Base-by-base conservation (phyloP, 92 coral and sea anemone genomes). In the Bergia puertoricense region DNA sequence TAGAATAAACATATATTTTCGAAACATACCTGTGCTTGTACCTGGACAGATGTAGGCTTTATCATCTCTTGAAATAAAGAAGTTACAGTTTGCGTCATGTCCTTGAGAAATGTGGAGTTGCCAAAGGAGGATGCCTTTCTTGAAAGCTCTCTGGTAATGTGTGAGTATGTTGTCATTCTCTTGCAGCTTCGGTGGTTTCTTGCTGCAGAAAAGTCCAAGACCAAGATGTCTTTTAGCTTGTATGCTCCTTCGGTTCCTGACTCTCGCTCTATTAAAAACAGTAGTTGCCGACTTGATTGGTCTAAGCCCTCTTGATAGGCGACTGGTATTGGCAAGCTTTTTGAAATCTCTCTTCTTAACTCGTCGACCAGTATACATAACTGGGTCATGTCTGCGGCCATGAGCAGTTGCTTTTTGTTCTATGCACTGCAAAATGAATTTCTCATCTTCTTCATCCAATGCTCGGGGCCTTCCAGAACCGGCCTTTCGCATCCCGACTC, bases 41-140 rank as follows among this genome's bases (percentile, higher is more conserved):
- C 79, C 89, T 37, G 89, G 85, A 16, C 85, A 86, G 2, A 77
- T 77, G 42, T 86, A 86, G 23, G 89, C 85, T 76, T 88, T 88
- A 43, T 88, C 85, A 79, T 88, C 90, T 66, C 84, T 77, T 86
- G 89, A 86, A 59, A 86, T 59, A 68, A 86, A 76, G 3, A 86
- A 20, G 37, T 57, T 86, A 20, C 20, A 66, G 0, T 86, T 77
- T 43, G 56, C 37, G 7, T 23, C 42, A 74, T 22, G 41, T 15
- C 67, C 78, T 54, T 1, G 59, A 54, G 59, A 54, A 54, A 54
- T 54, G 59, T 54, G 0, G 59, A 54, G 16, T 0, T 65, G 38
- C 22, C 79, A 41, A 68, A 78, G 30, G 45, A 88, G 38, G 44
- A 79, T 79, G 2, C 66, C 77, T 57, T 79, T 88, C 48, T 88